Percentiles rank a stretch among this genome's conserved stretches.
These are phyloP conservation scores for Brachymystax lenok DNA, from an alignment of 2,797 vertebrate genomes.

Conservation along the genomic window DNA sequence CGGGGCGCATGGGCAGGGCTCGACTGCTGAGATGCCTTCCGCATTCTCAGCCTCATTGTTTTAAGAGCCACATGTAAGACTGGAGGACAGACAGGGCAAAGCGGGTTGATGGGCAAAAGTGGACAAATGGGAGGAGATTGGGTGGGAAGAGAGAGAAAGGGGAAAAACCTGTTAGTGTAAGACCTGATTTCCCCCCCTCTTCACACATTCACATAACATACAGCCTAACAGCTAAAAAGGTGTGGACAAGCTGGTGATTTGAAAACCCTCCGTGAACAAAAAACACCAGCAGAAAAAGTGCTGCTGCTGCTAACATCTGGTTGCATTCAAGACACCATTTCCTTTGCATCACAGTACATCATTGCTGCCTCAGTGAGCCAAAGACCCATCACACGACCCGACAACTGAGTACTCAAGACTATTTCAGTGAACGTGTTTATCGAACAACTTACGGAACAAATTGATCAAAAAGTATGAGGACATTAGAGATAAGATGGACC, in stretches of 20 bases:
- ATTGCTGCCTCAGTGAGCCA: slow-evolving; percentile 67
- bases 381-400: slow-evolving; percentile 37
- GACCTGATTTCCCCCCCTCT: not conserved
- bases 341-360: slow-evolving; percentile 72
- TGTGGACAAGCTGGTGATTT: slow-evolving; percentile 20
- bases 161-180: not conserved
- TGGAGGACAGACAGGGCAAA: not conserved
- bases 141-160: not conserved
- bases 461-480: too few species aligned
- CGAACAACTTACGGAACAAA: too few species aligned
- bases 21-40: slow-evolving; percentile 94
- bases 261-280: not conserved
- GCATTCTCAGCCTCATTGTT: slow-evolving; percentile 98
- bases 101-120: not conserved
- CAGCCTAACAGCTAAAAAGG: not conserved
- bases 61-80: slow-evolving; percentile 82
- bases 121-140: not conserved
- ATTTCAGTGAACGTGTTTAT: too few species aligned
- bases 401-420: too few species aligned
- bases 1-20: slow-evolving; percentile 81
- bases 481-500: too few species aligned
- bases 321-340: slow-evolving; percentile 77
- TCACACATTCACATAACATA: not conserved
- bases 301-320: slow-evolving; percentile 69
- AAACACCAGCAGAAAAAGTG: not conserved